phyloP scores from a whole-genome alignment of 2,113 vertebrate species.

The Lampris megalopsis region DNA sequence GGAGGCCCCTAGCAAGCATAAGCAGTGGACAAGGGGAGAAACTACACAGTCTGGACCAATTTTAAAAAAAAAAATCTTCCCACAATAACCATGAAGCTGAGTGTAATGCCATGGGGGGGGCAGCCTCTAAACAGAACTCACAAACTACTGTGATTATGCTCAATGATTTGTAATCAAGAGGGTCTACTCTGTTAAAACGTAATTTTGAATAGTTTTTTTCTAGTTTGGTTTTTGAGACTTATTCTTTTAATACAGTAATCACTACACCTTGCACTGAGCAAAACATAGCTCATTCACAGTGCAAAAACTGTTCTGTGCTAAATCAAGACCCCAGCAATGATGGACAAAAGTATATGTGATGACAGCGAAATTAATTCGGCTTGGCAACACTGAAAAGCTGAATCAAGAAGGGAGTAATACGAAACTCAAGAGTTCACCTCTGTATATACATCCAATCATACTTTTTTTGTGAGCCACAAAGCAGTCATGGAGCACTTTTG shows the following conservation, averaged over 20 bases:
- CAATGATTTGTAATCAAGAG: no score
- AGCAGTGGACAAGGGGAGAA: constrained; percentile 24
- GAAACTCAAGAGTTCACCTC: constrained; percentile 7
- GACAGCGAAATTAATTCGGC: constrained; percentile 42
- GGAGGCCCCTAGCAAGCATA: constrained; percentile 33
- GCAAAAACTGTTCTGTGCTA: constrained; percentile 6
- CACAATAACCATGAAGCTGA: no score
- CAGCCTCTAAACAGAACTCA: no score
- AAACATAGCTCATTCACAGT: background rate
- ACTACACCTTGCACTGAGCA: background rate
- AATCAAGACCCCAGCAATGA: constrained; percentile 22
- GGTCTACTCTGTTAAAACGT: background rate
- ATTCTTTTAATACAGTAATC: background rate
- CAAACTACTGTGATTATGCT: no score
- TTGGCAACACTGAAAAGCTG: constrained; percentile 30
- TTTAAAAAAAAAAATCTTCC: background rate
- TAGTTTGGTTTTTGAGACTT: background rate
- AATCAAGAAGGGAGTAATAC: constrained; percentile 41
- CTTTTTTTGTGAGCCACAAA: constrained; percentile 12
- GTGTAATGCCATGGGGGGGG: no score
- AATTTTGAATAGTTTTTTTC: background rate
- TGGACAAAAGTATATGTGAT: constrained; percentile 20
- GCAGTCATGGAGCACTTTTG: constrained; percentile 4
- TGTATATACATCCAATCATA: constrained; percentile 17
- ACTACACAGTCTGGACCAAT: background rate